Conservation (phyloP, 2,797 vertebrate genomes). For the Odontamblyopus rebecca region DNA sequence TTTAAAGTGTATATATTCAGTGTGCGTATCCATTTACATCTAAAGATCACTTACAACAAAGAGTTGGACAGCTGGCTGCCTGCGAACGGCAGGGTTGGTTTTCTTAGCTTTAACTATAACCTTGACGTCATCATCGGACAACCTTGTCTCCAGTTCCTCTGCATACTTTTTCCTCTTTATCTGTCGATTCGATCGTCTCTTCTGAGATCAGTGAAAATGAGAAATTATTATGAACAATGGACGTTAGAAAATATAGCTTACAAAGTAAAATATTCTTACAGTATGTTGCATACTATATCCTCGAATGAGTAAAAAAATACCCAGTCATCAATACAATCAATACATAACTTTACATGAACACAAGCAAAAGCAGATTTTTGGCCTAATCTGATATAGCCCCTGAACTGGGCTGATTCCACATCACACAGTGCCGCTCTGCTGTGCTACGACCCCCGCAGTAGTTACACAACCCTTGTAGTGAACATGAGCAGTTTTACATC, state of each 20-base stretch:
- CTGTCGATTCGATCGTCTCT: conserved; percentile 95
- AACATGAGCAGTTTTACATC: not conserved
- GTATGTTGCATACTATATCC: not conserved
- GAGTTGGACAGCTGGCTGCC: conserved; percentile 87
- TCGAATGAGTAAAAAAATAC: not conserved
- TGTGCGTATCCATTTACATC: not conserved
- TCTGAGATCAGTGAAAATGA: conserved; percentile 73
- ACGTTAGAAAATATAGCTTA: not conserved
- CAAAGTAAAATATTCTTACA: not conserved
- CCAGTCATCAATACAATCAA: not conserved
- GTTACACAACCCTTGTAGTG: not conserved
- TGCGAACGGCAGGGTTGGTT: conserved; percentile 77
- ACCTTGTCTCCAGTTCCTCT: conserved; percentile 90
- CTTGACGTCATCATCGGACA: conserved; percentile 92
- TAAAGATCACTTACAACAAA: conserved; percentile 88
- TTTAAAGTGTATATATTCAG: not conserved
- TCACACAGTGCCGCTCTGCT: too few relatives aligned
- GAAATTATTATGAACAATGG: conserved; percentile 11
- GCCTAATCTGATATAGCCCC: not conserved
- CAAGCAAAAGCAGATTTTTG: not conserved
- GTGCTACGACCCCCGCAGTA: too few relatives aligned
- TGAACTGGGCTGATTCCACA: not conserved
- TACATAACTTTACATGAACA: not conserved
- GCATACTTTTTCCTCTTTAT: conserved; percentile 96
- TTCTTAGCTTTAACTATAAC: conserved; percentile 90